Percentiles rank a stretch among this genome's conserved stretches.
Evolutionary conservation across 2,888 invertebrate species (phyloP).

Genomic region (Chymomyza amoena): DNA sequence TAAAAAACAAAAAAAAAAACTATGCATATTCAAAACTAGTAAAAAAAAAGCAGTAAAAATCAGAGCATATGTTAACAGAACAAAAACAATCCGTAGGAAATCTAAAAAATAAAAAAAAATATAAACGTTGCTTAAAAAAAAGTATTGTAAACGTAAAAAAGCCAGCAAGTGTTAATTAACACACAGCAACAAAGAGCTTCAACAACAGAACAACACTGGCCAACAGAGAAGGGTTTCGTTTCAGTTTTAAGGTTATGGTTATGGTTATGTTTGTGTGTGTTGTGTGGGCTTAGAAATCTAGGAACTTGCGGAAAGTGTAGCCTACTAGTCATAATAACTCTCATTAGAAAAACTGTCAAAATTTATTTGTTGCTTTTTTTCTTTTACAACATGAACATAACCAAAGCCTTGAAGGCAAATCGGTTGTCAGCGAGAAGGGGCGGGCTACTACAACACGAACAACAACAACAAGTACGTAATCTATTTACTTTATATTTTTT

Average conservation of each 20-base stretch:
- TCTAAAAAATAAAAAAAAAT: background rate
- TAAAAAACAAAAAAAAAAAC: background rate
- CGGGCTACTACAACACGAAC: too few relatives aligned
- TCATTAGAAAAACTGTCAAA: background rate
- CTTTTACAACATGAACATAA: background rate
- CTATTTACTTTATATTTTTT: conserved; percentile 70
- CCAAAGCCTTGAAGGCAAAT: background rate
- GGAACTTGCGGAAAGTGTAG: background rate
- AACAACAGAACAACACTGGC: background rate
- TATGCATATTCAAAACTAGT: background rate
- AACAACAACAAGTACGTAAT: conserved; percentile 63
- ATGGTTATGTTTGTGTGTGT: too few relatives aligned
- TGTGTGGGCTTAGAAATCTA: too few relatives aligned
- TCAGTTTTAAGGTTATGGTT: too few relatives aligned
- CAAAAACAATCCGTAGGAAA: conserved; percentile 23
- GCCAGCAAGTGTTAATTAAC: background rate
- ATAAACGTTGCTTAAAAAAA: background rate
- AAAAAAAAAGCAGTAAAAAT: background rate
- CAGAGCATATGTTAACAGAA: background rate
- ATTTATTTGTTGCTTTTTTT: background rate
- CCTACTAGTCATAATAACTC: background rate
- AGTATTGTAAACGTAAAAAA: background rate
- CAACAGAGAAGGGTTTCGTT: too few relatives aligned
- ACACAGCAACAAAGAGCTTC: too few relatives aligned
- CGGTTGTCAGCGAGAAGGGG: background rate